Evolutionary conservation across 2,797 vertebrate species (phyloP), one percentile per base, ranked within the genome.

Genomic region (Pseudochromis fuscus): DNA sequence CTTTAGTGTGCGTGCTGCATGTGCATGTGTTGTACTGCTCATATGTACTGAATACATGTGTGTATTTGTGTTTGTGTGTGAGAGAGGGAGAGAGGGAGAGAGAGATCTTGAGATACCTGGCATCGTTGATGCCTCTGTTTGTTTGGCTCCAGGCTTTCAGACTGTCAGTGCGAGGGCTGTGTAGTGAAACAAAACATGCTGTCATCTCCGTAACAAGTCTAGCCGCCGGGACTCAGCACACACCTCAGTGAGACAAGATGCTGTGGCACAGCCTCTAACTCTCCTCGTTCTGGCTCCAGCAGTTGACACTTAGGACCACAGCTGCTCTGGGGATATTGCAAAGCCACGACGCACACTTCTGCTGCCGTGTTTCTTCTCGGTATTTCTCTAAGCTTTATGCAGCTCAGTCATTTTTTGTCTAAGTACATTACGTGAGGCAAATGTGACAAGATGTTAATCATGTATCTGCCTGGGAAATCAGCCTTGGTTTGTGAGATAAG

Each of bases 121-220:
- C 89, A 87, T 86, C 64, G 38, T 86, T 86, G 83, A 86, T 74
- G 77, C 82, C 73, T 86, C 77, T 91, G 91, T 94, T 94, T 93
- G 90, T 93, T 93, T 92, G 90, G 91, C 92, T 94, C 68, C 71
- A 74, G 88, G 90, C 88, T 89, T 81, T 85, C 83, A 88, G 87
- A 82, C 90, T 92, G 89, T 92, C 92, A 92, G 86, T 48, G 79
- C 73, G 44, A 88, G 83, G 80, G 73, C 84, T 86, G 84, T 88
- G 89, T 89, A 83, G 85, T 84, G 84, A 93, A 91, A 91, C 89
- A 92, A 92, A 93, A 93, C 88, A 92, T 73, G 83, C 91, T 92
- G 90, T 95, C 91, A 91, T 91, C 92, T 92, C 87, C 50, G 85
- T 92, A 93, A 93, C 92, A 88, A 92, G 88, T 88, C 68, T 82